phyloP scores from a whole-genome alignment of 2,888 invertebrate species.

The Archaeoteleia sp. region DNA sequence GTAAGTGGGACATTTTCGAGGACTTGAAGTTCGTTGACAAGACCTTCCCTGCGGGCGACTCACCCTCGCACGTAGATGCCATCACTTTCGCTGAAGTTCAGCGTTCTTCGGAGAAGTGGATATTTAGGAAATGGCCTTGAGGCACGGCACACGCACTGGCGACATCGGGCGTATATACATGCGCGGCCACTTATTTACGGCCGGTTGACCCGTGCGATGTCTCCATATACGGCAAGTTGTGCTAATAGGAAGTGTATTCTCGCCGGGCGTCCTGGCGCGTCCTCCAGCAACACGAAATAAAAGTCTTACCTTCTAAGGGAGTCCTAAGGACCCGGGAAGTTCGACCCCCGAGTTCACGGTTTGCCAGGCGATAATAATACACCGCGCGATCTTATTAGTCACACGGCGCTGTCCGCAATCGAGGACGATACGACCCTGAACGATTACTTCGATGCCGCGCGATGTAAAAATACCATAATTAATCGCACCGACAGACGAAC shows the following conservation, averaged over 20 bases:
- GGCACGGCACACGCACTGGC: constrained; percentile 36
- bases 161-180: constrained; percentile 9
- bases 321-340: constrained; percentile 66
- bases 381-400: constrained; percentile 45
- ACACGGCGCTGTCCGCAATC: constrained; percentile 33
- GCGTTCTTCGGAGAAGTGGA: constrained; percentile 46
- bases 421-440: constrained; percentile 51
- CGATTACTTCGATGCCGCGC: constrained; percentile 36
- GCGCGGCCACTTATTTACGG: constrained; percentile 50
- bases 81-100: constrained; percentile 51
- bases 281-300: constrained; percentile 64
- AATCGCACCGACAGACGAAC: constrained; percentile 40
- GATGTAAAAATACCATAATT: constrained; percentile 48
- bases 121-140: constrained; percentile 65
- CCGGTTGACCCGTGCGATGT: constrained; percentile 56
- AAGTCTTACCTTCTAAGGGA: constrained; percentile 68
- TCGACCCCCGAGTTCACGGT: constrained; percentile 57
- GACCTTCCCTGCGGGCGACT: constrained; percentile 36
- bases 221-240: constrained; percentile 63
- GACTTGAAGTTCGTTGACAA: constrained; percentile 24
- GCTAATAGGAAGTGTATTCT: constrained; percentile 66
- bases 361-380: constrained; percentile 33
- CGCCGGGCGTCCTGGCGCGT: constrained; percentile 61
- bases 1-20: constrained; percentile 44
- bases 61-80: constrained; percentile 42